Evolutionary conservation across 2,797 vertebrate species (phyloP), one percentile per base, ranked within the genome.

Genomic region (Sternotherus odoratus): DNA sequence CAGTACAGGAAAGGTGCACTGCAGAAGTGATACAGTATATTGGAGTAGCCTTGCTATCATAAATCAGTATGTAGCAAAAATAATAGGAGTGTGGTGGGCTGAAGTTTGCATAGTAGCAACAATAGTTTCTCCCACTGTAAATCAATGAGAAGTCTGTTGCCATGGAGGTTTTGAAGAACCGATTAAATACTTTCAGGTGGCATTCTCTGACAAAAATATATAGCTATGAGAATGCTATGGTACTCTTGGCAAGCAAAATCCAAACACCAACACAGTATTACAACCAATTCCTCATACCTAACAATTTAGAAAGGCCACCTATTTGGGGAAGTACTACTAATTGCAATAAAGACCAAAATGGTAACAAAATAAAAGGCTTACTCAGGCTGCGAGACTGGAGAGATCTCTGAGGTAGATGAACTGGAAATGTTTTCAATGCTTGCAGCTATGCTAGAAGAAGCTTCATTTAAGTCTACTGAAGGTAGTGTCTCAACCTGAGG

Each of bases 351-450:
- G 28, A 94, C 10, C 60, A 84, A 90, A 87, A 75, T 85, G 82
- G 80, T 12, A 82, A 21, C 13, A 49, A 80, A 57, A 1, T 12
- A 46, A 87, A 95, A 93, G 33, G 69, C 98, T 99, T 98, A 99
- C 99, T 98, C 94, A 24, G 98, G 97, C 92, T 98, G 98, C 36
- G 96, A 96, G 86, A 97, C 92, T 87, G 97, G 94, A 95, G 98
- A 94, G 88, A 97, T 98, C 96, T 98, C 97, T 98, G 99, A 99
- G 99, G 99, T 99, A 99, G 99, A 98, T 97, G 98, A 97, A 97
- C 98, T 98, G 97, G 98, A 98, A 97, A 96, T 98, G 98, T 99
- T 99, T 97, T 99, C 98, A 97, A 91, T 97, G 95, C 91, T 96
- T 90, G 97, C 92, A 95, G 95, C 89, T 43, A 96, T 50, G 93